Evolutionary conservation across 2,888 invertebrate genomes (phyloP).

Genomic region (Nymphalis urticae): DNA sequence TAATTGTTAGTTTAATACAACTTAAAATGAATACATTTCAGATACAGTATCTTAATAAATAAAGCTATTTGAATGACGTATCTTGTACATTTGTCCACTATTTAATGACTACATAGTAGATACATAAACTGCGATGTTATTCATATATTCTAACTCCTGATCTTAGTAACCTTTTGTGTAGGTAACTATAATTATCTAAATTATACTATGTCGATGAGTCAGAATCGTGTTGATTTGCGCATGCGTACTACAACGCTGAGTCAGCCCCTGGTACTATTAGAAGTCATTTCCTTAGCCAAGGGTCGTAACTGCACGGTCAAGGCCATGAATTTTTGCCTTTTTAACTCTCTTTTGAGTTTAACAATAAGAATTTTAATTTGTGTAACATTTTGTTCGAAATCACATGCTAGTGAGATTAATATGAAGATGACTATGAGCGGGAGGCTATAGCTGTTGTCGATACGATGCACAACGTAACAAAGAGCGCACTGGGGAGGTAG

Average conservation of each 20-base stretch:
- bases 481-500: too few relatives aligned
- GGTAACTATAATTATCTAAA: conserved; percentile 11
- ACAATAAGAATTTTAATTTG: neutral
- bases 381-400: too few relatives aligned
- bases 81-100: neutral
- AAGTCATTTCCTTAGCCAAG: conserved; percentile 37
- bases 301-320: conserved; percentile 40
- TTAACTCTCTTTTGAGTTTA: neutral
- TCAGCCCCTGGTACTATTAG: conserved; percentile 53
- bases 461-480: too few relatives aligned
- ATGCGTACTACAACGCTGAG: conserved; percentile 55
- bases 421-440: too few relatives aligned
- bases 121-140: conserved; percentile 3
- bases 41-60: neutral
- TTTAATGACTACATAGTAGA: neutral
- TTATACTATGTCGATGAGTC: conserved; percentile 21
- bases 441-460: too few relatives aligned
- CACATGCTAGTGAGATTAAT: too few relatives aligned
- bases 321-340: conserved; percentile 28
- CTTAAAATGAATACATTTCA: neutral
- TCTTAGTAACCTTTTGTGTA: neutral
- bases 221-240: conserved; percentile 35
- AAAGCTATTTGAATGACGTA: neutral
- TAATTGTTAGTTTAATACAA: neutral
- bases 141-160: conserved; percentile 10